phyloP scores from a whole-genome alignment of 2,113 vertebrate genomes.

The Ailuropoda melanoleuca region DNA sequence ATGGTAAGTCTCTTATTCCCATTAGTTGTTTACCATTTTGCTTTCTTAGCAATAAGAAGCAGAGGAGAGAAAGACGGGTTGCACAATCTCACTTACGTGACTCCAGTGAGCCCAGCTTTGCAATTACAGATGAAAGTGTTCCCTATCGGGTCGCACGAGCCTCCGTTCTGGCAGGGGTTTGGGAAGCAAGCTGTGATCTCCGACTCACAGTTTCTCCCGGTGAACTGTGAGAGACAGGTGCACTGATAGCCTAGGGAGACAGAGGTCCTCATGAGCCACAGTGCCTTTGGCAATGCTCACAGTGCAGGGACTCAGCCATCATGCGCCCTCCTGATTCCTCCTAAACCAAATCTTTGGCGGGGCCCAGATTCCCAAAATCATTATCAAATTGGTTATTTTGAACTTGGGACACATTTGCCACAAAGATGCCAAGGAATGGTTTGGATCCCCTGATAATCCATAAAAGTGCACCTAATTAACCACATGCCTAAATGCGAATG shows the following conservation, averaged over 20 bases:
- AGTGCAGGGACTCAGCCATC: background rate
- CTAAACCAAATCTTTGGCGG: background rate
- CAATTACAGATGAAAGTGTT: constrained; percentile 96
- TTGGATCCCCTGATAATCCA: background rate
- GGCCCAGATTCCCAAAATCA: background rate
- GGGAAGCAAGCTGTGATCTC: constrained; percentile 96
- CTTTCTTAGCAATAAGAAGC: background rate
- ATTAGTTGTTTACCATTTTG: background rate
- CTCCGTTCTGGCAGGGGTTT: constrained; percentile 94
- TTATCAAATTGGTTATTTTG: background rate
- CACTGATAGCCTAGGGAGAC: constrained; percentile 92
- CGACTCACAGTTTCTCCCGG: constrained; percentile 94
- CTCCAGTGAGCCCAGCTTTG: constrained; percentile 92
- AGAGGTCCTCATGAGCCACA: constrained; percentile 51
- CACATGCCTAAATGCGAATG: background rate
- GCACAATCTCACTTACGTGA: constrained; percentile 89
- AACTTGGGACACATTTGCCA: background rate
- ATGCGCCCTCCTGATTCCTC: background rate
- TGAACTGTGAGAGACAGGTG: constrained; percentile 93
- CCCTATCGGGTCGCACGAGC: constrained; percentile 93
- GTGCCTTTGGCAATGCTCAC: background rate
- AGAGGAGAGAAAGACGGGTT: background rate
- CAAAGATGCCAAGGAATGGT: background rate
- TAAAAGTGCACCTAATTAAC: background rate
- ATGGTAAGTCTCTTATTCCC: background rate